Percentiles rank a stretch among this genome's conserved stretches.
phyloP scores from a whole-genome alignment of 2,797 vertebrate species.

The Anguilla anguilla region DNA sequence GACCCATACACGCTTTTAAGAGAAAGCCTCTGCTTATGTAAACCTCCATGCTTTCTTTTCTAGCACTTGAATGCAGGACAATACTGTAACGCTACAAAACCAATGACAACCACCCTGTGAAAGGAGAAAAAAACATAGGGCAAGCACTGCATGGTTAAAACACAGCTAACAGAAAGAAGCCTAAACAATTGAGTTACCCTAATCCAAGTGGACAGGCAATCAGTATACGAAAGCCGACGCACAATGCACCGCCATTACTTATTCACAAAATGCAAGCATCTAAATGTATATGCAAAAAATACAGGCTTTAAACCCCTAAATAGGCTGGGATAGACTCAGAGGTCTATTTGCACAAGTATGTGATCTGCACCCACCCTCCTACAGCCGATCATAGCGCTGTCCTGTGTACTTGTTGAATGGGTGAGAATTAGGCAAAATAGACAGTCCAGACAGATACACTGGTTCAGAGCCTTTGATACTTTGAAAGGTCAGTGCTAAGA shows the following conservation, averaged over 20 bases:
- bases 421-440: slow-evolving; percentile 26
- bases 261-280: slow-evolving; percentile 41
- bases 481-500: slow-evolving; percentile 35
- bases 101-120: slow-evolving; percentile 45
- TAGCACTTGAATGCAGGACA: slow-evolving; percentile 65
- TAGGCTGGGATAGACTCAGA: slow-evolving; percentile 29
- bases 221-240: slow-evolving; percentile 59
- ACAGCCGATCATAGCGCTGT: slow-evolving; percentile 21
- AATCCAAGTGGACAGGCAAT: slow-evolving; percentile 74
- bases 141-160: slow-evolving; percentile 29
- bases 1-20: slow-evolving; percentile 62
- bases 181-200: slow-evolving; percentile 70
- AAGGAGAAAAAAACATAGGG: slow-evolving; percentile 14
- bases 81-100: slow-evolving; percentile 60
- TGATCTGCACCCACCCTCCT: slow-evolving; percentile 24
- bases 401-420: slow-evolving; percentile 32
- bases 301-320: slow-evolving; percentile 33
- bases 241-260: slow-evolving; percentile 62
- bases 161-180: slow-evolving; percentile 55
- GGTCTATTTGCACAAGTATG: slow-evolving; percentile 39
- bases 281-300: slow-evolving; percentile 35
- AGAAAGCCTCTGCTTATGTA: slow-evolving; percentile 65
- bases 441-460: slow-evolving; percentile 21
- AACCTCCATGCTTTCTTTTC: slow-evolving; percentile 68
- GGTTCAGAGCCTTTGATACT: slow-evolving; percentile 16